Base-by-base conservation (phyloP, 2,113 vertebrate genomes). In the Takifugu flavidus region DNA sequence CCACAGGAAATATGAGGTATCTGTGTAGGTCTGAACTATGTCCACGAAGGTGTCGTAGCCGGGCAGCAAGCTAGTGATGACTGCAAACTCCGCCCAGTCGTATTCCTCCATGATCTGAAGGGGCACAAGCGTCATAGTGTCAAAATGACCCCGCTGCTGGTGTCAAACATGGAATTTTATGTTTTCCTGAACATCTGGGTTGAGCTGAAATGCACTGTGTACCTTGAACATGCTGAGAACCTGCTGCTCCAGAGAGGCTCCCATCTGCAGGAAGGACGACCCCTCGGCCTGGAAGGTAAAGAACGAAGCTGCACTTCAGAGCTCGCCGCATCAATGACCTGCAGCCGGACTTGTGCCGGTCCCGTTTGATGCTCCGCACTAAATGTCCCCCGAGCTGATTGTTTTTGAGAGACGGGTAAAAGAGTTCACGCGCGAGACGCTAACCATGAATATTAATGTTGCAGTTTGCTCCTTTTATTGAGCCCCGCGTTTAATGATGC, bases 31-130 rank as follows among this genome's bases (percentile, higher is more conserved):
- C 77, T 90, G 88, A 60, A 98, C 92, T 58, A 94, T 85, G 1
- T 95, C 91, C 73, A 99, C 90, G 74, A 98, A 99, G 64, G 94
- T 92, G 74, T 92, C 91, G 47, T 98, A 94, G 56, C 97, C 97
- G 0, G 97, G 96, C 74, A 95, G 91, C 81, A 96, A 85, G 77
- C 96, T 98, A 89, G 96, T 99, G 86, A 99, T 93, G 59, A 99
- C 91, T 0, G 95, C 91, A 28, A 98, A 99, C 67, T 93, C 93
- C 34, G 93, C 91, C 94, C 96, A 98, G 88, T 93, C 93, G 2
- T 99, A 99, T 76, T 99, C 97, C 86, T 99, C 96, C 92, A 99
- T 81, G 50, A 99, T 90, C 91, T 98, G 93, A 87, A 94, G 93
- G 61, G 94, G 25, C 8, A 26, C 3, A 50, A 20, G 25, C 2